Evolutionary conservation across 2,888 invertebrate genomes (phyloP).

Genomic region (Eurois occulta): DNA sequence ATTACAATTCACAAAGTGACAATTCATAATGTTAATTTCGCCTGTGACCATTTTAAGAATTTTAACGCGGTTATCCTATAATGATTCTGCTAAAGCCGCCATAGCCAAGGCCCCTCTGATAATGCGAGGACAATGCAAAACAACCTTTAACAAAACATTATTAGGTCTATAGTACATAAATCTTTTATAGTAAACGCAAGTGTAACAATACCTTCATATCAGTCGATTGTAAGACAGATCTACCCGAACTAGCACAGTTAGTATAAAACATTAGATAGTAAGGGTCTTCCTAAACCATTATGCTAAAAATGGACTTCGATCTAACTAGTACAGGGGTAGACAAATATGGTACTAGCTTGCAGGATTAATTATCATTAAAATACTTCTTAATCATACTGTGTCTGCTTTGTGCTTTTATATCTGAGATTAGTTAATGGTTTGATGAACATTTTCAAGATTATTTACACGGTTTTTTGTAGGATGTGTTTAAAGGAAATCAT

Average conservation of each 20-base stretch:
- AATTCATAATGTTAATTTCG: too few relatives aligned
- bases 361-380: neutral
- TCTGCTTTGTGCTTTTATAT: conserved; percentile 42
- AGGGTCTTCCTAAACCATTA: conserved; percentile 46
- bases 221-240: conserved; percentile 65
- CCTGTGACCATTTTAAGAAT: too few relatives aligned
- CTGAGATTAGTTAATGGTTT: neutral
- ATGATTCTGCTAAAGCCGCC: neutral
- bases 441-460: neutral
- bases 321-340: conserved; percentile 52
- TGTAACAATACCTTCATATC: conserved; percentile 47
- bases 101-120: too few relatives aligned
- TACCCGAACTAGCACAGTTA: conserved; percentile 62
- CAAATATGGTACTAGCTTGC: conserved; percentile 39
- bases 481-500: neutral
- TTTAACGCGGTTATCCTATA: neutral
- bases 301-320: conserved; percentile 66
- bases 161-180: neutral
- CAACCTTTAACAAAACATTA: neutral
- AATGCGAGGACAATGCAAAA: neutral
- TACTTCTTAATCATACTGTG: neutral
- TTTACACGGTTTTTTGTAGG: conserved; percentile 1
- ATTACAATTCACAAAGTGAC: too few relatives aligned
- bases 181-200: conserved; percentile 41
- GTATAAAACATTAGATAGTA: conserved; percentile 57